Conservation (phyloP, 1,140 invertebrate genomes). For the Amyelois transitella region DNA sequence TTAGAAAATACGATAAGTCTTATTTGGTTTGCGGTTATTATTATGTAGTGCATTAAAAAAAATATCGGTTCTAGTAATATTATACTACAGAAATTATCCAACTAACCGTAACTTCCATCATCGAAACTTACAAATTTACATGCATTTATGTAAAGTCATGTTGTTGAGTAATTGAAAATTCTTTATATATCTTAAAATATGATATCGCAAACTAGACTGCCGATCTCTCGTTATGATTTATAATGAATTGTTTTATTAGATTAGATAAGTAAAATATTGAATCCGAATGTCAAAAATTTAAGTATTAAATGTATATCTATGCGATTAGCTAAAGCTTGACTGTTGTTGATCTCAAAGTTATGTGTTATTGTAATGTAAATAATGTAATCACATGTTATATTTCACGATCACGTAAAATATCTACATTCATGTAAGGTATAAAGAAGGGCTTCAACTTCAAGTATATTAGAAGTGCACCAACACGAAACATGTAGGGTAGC, state of each 20-base stretch:
- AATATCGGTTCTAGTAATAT: background rate
- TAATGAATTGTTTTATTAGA: background rate
- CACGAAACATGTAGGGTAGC: constrained; percentile 60
- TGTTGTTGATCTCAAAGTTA: constrained; percentile 70
- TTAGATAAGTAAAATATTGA: background rate
- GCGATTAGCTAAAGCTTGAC: constrained; percentile 61
- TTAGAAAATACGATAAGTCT: too few relatives aligned
- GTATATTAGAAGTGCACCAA: constrained; percentile 66
- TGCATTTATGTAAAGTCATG: background rate
- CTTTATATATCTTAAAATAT: background rate
- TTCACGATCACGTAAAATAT: constrained; percentile 51
- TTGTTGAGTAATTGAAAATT: background rate
- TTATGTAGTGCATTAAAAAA: too few relatives aligned
- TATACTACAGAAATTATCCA: background rate
- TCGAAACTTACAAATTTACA: background rate
- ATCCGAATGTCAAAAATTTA: background rate
- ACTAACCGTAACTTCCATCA: background rate
- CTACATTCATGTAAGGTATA: constrained; percentile 41
- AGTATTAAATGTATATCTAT: constrained; percentile 30
- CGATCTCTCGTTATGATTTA: too few relatives aligned
- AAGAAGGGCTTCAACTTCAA: constrained; percentile 49
- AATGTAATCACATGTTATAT: constrained; percentile 72
- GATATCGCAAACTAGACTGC: background rate
- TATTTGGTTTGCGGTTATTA: too few relatives aligned
- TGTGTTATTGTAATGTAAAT: constrained; percentile 64